Percentiles rank a stretch among this genome's conserved stretches.
Conservation (phyloP, 2,888 invertebrate species). For the Chymomyza amoena region DNA sequence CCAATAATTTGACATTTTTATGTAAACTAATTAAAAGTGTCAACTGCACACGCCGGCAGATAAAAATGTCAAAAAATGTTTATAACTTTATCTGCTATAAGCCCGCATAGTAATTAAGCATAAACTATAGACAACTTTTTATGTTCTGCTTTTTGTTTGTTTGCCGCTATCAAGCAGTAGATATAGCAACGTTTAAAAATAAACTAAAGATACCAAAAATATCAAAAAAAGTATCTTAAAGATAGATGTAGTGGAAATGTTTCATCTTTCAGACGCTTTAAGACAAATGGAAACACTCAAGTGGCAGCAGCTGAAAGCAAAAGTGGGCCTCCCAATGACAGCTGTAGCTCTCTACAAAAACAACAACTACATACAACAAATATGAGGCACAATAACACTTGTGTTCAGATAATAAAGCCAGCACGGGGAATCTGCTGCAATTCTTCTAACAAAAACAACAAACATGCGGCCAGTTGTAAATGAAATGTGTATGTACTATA, state of each 20-base stretch:
- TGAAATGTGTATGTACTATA: not conserved
- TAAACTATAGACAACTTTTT: not conserved
- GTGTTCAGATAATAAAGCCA: not conserved
- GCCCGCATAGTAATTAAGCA: not conserved
- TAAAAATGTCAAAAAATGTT: not conserved
- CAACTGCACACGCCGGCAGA: slow-evolving; percentile 39
- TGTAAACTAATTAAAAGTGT: slow-evolving; percentile 65
- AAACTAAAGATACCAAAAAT: slow-evolving; percentile 54
- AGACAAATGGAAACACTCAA: slow-evolving; percentile 61
- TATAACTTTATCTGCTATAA: not conserved
- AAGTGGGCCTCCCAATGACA: slow-evolving; percentile 44
- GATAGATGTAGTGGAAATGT: slow-evolving; percentile 51
- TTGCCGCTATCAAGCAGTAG: not conserved
- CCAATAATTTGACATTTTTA: slow-evolving; percentile 56
- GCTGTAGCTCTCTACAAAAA: not conserved
- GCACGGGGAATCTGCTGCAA: not conserved
- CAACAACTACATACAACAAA: not conserved
- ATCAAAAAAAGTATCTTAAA: slow-evolving; percentile 43
- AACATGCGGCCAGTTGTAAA: not conserved
- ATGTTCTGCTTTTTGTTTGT: not conserved
- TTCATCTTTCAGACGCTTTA: slow-evolving; percentile 19
- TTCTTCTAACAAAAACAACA: not conserved
- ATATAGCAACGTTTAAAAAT: slow-evolving; percentile 48
- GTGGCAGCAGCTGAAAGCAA: slow-evolving; percentile 56
- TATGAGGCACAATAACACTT: not conserved